Base-by-base conservation (phyloP, 1,140 invertebrate genomes). In the Drosophila yakuba region DNA sequence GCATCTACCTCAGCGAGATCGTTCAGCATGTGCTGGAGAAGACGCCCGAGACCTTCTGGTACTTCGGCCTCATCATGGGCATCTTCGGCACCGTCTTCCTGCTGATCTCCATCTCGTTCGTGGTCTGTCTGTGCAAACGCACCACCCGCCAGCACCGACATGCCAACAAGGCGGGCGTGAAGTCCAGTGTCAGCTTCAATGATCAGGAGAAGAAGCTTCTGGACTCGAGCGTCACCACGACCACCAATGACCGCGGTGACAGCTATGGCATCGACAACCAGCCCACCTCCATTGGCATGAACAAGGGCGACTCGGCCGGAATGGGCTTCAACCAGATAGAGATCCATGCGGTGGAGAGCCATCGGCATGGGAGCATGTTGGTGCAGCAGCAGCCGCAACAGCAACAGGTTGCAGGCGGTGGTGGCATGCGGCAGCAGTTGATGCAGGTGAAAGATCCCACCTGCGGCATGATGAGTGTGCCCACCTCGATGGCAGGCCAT, bases 161-260 rank as follows among this genome's bases (percentile, higher is more conserved):
- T 10, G 94, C 95, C 58, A 95, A 95, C 74, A 95, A 95, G 66
- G 80, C 89, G n/a, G 86, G 86, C 5, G 93, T 96, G 15, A 95
- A 95, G 88, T 94, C 95, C 1, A 97, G 96, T 82, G 94, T 95
- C 38, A 97, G 96, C 90, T 97, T 96, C 85, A 96, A 95, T 17
- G 96, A 97, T 59, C 96, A 97, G 92, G 96, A 97, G 80, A 97
- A 97, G 92, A 96, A 96, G 74, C 92, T 97, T 6, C 93, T 97
- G 32, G 96, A 97, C 81, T 94, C 96, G 15, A 96, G 95, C 54
- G 96, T 97, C 15, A 96, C 96, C 3, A 96, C 96, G 0, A 96
- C 96, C 0, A 92, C 91, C 3, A 96, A 96, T 4, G 95, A 96
- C 67, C 94, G 96, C 5, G 94, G 94, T 84, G 93, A 93, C 91